Evolutionary conservation across 2,797 vertebrate species (phyloP), one percentile per base, ranked within the genome.

Genomic region (Lophius americanus): DNA sequence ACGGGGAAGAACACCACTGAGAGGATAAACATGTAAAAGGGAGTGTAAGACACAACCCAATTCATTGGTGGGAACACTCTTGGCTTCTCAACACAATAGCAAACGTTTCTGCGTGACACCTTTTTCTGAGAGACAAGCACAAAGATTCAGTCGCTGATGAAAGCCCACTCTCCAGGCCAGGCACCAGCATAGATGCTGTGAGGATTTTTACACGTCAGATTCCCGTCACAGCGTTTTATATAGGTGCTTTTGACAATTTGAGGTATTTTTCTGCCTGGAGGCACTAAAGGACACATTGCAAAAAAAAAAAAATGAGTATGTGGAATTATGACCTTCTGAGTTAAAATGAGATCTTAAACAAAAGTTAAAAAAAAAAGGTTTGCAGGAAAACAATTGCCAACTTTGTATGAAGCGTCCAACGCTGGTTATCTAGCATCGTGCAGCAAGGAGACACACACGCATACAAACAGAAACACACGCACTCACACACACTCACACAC

Each of bases 1-100:
- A 38, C 7, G 12, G 23, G 62, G 71, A 64, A 57, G 68, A 79
- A 51, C 62, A 62, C 7, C 4, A 71, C 49, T 60, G 82, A 73
- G 57, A 46, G 74, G 77, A 86, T 80, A 76, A 86, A 86, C 59
- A 76, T 70, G 78, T 86, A 68, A 88, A 86, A 66, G 58, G 54
- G 68, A 82, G 69, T 33, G 65, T 67, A 75, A 82, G 82, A 82
- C 75, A 78, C 55, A 54, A 71, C 57, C 60, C 38, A 10, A 75
- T 77, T 81, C 71, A 78, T 82, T 11, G 61, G 57, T 48, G 64
- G 75, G 58, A 83, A 78, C 70, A 71, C 66, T 82, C 68, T 69
- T 39, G 38, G 54, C 53, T 77, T 38, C 32, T 56, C 49, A 10
- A 32, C 56, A 76, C 68, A 69, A 78, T 46, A n/a, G 83, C 57